Conservation (phyloP, 2,113 vertebrate species). For the Paramisgurnus dabryanus region DNA sequence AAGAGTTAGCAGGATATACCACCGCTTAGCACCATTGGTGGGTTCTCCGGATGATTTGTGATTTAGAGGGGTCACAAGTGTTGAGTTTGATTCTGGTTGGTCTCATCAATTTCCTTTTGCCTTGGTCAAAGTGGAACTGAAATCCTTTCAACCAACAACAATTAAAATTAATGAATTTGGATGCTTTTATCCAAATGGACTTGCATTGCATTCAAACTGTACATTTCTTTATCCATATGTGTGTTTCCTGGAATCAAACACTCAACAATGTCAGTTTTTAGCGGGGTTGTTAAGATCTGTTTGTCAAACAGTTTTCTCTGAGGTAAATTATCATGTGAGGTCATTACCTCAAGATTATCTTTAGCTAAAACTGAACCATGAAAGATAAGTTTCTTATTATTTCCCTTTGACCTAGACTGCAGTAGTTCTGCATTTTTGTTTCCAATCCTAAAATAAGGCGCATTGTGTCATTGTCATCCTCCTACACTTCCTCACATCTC, state of each 20-base stretch:
- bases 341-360: neutral
- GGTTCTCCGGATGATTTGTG: too few species aligned
- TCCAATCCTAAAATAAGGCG: neutral
- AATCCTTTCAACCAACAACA: too few species aligned
- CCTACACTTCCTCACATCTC: constrained; percentile 19
- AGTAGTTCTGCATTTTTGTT: neutral
- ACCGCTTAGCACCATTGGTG: neutral
- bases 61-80: neutral
- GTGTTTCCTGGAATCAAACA: too few species aligned
- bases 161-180: too few species aligned
- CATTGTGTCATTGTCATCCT: constrained; percentile 11
- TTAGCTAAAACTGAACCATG: neutral
- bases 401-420: neutral
- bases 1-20: neutral
- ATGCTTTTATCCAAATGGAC: too few species aligned
- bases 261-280: too few species aligned
- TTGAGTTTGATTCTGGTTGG: neutral
- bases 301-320: neutral
- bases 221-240: too few species aligned
- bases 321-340: neutral
- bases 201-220: too few species aligned
- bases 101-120: too few species aligned
- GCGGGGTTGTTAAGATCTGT: neutral
- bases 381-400: neutral
- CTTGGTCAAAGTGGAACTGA: too few species aligned